phyloP scores from a whole-genome alignment of 2,888 invertebrate genomes.

The Cephus pulcher region DNA sequence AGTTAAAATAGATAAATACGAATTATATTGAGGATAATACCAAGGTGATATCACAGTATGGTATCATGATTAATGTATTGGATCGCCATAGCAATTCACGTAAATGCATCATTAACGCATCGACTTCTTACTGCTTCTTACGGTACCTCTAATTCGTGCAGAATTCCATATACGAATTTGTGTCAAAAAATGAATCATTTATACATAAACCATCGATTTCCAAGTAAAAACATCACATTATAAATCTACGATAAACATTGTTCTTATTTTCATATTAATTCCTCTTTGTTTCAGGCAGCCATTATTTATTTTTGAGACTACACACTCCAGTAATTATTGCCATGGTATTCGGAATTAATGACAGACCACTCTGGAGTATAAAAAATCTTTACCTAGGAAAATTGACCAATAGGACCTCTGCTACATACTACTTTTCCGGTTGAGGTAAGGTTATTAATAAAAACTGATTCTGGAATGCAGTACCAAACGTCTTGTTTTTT shows the following conservation, averaged over 20 bases:
- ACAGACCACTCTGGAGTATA: background rate
- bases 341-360: background rate
- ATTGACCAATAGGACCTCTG: background rate
- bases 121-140: background rate
- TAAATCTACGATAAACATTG: background rate
- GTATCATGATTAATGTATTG: background rate
- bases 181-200: background rate
- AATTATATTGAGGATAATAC: background rate
- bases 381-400: background rate
- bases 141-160: background rate
- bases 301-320: background rate
- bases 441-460: background rate
- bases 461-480: background rate
- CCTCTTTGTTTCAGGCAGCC: background rate
- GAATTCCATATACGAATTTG: background rate
- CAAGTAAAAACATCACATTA: background rate
- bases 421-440: background rate
- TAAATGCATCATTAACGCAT: background rate
- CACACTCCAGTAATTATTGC: background rate
- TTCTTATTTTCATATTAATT: background rate
- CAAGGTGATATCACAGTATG: background rate
- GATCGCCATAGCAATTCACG: background rate
- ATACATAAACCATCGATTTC: too few relatives aligned
- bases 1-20: background rate
- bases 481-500: background rate